These are phyloP conservation scores for Drusus annulatus DNA, from an alignment of 1,140 invertebrate species.

Conservation along the genomic window DNA sequence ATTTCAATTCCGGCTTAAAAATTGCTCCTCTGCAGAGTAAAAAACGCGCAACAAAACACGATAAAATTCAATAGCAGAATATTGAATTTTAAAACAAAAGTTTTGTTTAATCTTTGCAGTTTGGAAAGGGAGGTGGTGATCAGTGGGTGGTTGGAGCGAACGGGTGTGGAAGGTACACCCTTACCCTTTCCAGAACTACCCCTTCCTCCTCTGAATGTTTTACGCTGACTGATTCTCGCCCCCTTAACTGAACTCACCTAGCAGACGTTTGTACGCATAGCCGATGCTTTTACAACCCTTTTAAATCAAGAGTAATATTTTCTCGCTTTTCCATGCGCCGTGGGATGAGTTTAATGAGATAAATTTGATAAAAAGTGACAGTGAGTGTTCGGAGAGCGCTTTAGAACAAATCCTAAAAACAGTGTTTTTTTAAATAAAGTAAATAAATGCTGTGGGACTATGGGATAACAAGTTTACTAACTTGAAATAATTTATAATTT, in stretches of 20 bases:
- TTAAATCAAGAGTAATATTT: conserved; percentile 22
- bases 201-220: background rate
- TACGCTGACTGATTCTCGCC: conserved; percentile 34
- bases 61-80: conserved; percentile 18
- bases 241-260: conserved; percentile 31
- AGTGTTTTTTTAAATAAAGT: too few species aligned
- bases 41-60: background rate
- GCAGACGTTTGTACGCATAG: conserved; percentile 3
- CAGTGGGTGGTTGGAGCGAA: background rate
- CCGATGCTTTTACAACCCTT: conserved; percentile 20
- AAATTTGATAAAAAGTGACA: too few species aligned
- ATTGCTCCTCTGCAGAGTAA: too few species aligned
- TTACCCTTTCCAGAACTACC: too few species aligned
- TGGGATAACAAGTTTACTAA: too few species aligned
- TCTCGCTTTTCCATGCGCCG: background rate
- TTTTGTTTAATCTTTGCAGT: conserved; percentile 41
- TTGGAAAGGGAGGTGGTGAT: background rate
- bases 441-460: too few species aligned
- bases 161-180: background rate
- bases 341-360: too few species aligned
- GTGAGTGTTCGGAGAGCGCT: too few species aligned
- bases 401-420: too few species aligned
- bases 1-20: too few species aligned
- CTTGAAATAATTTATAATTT: too few species aligned
- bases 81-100: conserved; percentile 41